Percentiles rank a stretch among this genome's conserved stretches.
Evolutionary conservation across 2,113 vertebrate species (phyloP).

Genomic region (Odocoileus hemionus): DNA sequence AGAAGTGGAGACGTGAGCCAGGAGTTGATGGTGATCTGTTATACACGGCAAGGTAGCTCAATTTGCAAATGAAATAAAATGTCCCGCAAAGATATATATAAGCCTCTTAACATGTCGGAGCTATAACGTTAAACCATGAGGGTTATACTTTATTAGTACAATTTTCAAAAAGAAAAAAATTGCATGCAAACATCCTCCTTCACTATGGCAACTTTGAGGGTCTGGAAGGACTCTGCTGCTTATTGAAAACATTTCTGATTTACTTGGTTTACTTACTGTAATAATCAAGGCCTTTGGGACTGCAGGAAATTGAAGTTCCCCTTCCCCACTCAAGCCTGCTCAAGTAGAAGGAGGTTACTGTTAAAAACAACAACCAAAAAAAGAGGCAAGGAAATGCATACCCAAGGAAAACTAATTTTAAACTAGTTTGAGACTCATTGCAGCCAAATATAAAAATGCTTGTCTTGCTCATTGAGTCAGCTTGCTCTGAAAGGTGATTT

Average conservation of each 20-base stretch:
- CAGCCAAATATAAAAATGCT: neutral
- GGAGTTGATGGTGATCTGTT: constrained; percentile 95
- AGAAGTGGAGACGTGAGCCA: constrained; percentile 92
- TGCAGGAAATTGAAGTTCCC: neutral
- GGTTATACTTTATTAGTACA: neutral
- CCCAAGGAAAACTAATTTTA: neutral
- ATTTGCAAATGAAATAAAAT: neutral
- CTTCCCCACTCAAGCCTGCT: neutral
- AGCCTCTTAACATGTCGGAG: neutral
- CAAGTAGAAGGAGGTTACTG: neutral
- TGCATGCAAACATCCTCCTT: neutral
- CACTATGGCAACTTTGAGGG: accelerated
- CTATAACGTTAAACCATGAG: neutral
- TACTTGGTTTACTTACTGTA: neutral
- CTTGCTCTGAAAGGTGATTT: neutral
- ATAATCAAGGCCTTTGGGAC: neutral
- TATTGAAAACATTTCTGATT: too few relatives aligned
- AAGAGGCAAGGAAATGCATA: neutral
- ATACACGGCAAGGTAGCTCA: constrained; percentile 90
- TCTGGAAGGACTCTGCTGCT: neutral
- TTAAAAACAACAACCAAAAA: neutral
- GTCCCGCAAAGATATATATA: neutral
- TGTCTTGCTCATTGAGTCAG: neutral
- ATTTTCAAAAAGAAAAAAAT: neutral
- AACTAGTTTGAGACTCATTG: neutral